These are phyloP conservation scores for Neotoxoptera formosana DNA, from an alignment of 1,140 invertebrate species.

Conservation along the genomic window DNA sequence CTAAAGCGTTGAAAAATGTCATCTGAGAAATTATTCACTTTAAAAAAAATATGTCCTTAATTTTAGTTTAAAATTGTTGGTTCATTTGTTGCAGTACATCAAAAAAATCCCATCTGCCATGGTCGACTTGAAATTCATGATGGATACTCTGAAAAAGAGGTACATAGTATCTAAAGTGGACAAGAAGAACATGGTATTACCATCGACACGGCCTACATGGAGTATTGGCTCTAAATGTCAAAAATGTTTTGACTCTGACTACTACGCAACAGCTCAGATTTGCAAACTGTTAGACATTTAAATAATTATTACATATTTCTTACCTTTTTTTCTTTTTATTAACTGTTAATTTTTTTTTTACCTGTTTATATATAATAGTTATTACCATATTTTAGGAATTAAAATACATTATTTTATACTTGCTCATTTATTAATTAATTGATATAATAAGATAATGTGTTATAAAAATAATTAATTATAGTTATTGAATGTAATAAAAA, in stretches of 20 bases:
- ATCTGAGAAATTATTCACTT: neutral
- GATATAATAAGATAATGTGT: neutral
- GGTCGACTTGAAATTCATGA: constrained; percentile 32
- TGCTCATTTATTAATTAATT: neutral
- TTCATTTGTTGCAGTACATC: neutral
- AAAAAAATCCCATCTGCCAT: constrained; percentile 2
- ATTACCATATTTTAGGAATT: neutral
- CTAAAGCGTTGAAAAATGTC: neutral
- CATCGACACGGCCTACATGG: constrained; percentile 29
- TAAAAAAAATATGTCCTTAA: neutral
- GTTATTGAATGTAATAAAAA: neutral
- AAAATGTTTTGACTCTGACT: constrained; percentile 53
- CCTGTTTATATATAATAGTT: neutral
- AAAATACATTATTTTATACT: constrained; percentile 1
- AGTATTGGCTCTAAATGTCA: constrained; percentile 49
- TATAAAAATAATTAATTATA: neutral
- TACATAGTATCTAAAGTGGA: constrained; percentile 17
- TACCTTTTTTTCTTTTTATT: neutral
- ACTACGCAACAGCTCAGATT: constrained; percentile 28
- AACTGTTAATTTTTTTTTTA: neutral
- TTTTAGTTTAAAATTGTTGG: neutral
- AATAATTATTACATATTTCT: neutral
- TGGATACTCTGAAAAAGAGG: constrained; percentile 17
- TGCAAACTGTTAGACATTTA: constrained; percentile 33
- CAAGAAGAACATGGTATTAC: constrained; percentile 23